phyloP scores from a whole-genome alignment of 53 echinoderm and acorn worm genomes.

The Astropecten irregularis region DNA sequence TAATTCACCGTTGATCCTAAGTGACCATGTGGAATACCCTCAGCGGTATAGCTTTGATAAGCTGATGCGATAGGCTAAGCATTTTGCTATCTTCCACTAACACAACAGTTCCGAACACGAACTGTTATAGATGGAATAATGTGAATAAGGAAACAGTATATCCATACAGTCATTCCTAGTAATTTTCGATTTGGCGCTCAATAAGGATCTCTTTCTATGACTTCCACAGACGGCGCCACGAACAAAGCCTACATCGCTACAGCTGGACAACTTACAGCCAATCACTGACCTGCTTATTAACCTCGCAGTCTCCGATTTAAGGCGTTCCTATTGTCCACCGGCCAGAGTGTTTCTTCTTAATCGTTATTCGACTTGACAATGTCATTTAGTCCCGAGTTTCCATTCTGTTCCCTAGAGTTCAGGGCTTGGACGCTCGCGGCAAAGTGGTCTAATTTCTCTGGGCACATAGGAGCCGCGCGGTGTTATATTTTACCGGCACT shows the following conservation, averaged over 20 bases:
- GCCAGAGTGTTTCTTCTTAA: slow-evolving; percentile 29
- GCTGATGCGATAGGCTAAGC: too few species aligned
- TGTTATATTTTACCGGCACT: background rate
- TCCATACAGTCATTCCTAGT: too few species aligned
- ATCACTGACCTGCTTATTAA: slow-evolving; percentile 24
- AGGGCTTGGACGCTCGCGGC: slow-evolving; percentile 11
- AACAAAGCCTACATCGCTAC: background rate
- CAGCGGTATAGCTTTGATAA: too few species aligned
- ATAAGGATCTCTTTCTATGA: too few species aligned
- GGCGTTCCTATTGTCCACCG: background rate
- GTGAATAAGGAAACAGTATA: too few species aligned
- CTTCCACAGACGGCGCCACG: slow-evolving; percentile 4
- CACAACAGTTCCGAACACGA: too few species aligned
- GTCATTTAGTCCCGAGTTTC: slow-evolving; percentile 15
- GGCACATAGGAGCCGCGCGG: background rate
- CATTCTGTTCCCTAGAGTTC: background rate
- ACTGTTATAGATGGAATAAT: too few species aligned
- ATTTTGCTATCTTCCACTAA: too few species aligned
- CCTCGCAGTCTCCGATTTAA: background rate
- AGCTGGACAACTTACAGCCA: slow-evolving; percentile 27
- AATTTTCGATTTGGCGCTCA: too few species aligned
- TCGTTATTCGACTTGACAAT: slow-evolving; percentile 44
- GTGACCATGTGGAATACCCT: too few species aligned
- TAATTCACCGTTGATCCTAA: too few species aligned
- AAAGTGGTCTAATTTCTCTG: slow-evolving; percentile 23